Evolutionary conservation across 2,888 invertebrate genomes (phyloP).

Genomic region (Spisula subtruncata): DNA sequence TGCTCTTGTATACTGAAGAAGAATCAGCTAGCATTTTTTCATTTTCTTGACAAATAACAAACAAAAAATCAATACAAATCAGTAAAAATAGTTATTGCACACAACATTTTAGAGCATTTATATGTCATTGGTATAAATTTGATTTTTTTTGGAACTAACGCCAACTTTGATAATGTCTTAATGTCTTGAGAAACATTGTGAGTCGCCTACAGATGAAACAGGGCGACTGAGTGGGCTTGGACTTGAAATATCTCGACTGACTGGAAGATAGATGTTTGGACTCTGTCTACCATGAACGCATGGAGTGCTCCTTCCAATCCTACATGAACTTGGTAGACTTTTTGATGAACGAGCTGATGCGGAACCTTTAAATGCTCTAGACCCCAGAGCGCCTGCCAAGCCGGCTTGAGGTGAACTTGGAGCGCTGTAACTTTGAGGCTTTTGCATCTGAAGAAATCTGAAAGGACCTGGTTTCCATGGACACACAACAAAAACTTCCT

Average conservation of each 20-base stretch:
- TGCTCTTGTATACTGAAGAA: too few species aligned
- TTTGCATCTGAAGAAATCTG: conserved; percentile 54
- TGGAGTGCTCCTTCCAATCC: neutral
- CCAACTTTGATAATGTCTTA: conserved; percentile 1
- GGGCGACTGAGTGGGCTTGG: neutral
- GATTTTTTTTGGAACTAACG: too few species aligned
- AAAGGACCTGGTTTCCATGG: conserved; percentile 82
- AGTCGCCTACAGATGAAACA: neutral
- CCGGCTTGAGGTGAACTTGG: conserved; percentile 48
- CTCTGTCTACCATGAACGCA: conserved; percentile 1
- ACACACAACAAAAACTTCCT: conserved; percentile 80
- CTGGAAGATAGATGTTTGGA: neutral
- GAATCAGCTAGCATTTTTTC: too few species aligned
- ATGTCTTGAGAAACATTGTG: neutral
- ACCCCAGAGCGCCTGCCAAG: conserved; percentile 10
- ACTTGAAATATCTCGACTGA: neutral
- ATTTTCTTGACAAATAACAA: neutral
- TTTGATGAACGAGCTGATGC: neutral
- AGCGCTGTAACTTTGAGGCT: conserved; percentile 26
- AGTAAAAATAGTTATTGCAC: neutral
- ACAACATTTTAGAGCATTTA: neutral
- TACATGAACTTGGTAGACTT: neutral
- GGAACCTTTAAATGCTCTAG: neutral
- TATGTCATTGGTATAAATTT: neutral
- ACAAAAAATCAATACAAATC: neutral